phyloP scores from a whole-genome alignment of 2,113 vertebrate species.

The Sander vitreus region DNA sequence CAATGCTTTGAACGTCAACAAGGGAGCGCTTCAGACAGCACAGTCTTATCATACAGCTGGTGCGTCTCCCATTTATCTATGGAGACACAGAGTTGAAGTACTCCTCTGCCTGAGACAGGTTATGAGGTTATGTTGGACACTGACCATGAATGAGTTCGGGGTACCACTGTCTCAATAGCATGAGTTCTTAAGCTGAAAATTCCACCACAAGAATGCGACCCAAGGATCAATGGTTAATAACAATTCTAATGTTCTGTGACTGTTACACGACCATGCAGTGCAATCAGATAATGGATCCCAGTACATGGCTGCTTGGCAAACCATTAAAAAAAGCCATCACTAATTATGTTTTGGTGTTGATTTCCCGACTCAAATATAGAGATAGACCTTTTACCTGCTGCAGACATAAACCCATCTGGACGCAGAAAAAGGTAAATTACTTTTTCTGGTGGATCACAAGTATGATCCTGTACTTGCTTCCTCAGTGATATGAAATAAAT shows the following conservation, averaged over 20 bases:
- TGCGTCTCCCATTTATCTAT: too few species aligned
- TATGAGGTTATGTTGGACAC: too few species aligned
- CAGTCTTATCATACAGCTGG: too few species aligned
- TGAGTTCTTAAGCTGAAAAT: too few species aligned
- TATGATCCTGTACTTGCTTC: not conserved
- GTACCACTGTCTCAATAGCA: too few species aligned
- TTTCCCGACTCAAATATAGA: not conserved
- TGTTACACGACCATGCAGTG: not conserved
- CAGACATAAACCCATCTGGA: not conserved
- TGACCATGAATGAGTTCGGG: too few species aligned
- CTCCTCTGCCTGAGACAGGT: too few species aligned
- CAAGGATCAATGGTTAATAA: not conserved
- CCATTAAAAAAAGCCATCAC: not conserved
- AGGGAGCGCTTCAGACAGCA: too few species aligned
- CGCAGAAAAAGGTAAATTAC: not conserved
- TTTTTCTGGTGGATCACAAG: not conserved
- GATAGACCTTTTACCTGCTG: not conserved
- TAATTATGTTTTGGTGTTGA: not conserved
- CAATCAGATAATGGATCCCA: constrained; percentile 4
- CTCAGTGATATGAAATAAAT: not conserved
- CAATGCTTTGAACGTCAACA: too few species aligned
- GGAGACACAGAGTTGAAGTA: too few species aligned
- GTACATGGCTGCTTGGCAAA: not conserved
- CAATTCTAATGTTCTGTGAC: not conserved
- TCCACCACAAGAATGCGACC: not conserved